Conservation (phyloP, 2,113 vertebrate genomes). For the Aspiorhynchus laticeps region DNA sequence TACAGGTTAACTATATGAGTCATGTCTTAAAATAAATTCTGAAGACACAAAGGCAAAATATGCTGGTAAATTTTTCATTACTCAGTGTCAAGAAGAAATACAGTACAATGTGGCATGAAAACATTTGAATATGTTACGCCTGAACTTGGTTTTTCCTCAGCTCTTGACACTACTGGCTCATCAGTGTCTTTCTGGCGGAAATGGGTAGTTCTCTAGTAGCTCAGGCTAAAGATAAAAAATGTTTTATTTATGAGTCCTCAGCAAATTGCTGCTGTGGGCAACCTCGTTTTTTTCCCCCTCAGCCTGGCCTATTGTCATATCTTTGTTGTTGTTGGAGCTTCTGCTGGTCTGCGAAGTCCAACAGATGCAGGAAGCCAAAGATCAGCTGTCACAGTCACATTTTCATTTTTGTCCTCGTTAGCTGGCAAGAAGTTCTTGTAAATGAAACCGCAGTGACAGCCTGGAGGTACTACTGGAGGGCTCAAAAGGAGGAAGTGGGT, state of each 20-base stretch:
- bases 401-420: slow-evolving; percentile 67
- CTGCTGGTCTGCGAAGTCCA: slow-evolving; percentile 65
- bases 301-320: background rate
- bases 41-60: slow-evolving; percentile 59
- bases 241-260: background rate
- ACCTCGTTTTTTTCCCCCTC: background rate
- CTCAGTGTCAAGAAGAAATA: background rate
- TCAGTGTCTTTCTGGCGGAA: slow-evolving; percentile 15
- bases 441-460: slow-evolving; percentile 69
- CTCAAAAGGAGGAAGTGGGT: slow-evolving; percentile 72
- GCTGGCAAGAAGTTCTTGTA: slow-evolving; percentile 77
- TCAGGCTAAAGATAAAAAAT: slow-evolving; percentile 18
- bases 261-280: background rate
- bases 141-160: slow-evolving; percentile 15
- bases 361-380: slow-evolving; percentile 75
- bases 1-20: background rate
- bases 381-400: slow-evolving; percentile 74
- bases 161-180: slow-evolving; percentile 25
- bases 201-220: background rate
- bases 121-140: background rate
- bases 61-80: slow-evolving; percentile 57
- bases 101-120: slow-evolving; percentile 41
- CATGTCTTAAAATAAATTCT: background rate
- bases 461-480: slow-evolving; percentile 51
- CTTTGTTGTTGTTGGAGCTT: slow-evolving; percentile 67